Evolutionary conservation across 2,888 invertebrate species (phyloP), one percentile per base, ranked within the genome.

Genomic region (Resseliella maxima): DNA sequence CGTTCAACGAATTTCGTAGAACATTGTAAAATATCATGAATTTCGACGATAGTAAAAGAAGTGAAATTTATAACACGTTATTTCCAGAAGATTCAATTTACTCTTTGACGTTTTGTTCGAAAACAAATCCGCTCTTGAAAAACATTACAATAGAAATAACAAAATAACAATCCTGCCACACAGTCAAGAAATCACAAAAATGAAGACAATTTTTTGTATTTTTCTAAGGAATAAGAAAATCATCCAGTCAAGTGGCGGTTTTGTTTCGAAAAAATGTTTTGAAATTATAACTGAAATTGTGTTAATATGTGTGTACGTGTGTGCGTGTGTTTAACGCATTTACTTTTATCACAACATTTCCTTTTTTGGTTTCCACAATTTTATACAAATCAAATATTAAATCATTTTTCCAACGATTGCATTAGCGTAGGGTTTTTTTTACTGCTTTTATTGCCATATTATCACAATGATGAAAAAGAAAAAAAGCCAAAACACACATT

Each of bases 351-450:
- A 8, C 31, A 31, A n/a, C n/a, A n/a, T n/a, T n/a, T n/a, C n/a
- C n/a, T n/a, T n/a, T n/a, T n/a, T n/a, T n/a, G n/a, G n/a, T n/a
- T n/a, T n/a, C n/a, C 12, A 12, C 72, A 72, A 6, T 31, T 50
- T 18, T 35, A 31, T 31, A 72, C 72, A 72, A 72, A 72, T 31
- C 72, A 27, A 72, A 72, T 72, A 72, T 72, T 72, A 72, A 72
- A 31, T 72, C 72, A 72, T 72, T 72, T 72, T 31, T 18, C 0
- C 31, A 72, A 72, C 15, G 72, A 31, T 31, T 15, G 72, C 72
- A 31, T 72, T 72, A 35, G 31, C 72, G 72, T 72, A 35, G 72
- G 72, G 59, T 24, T 8, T n/a, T n/a, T 72, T 12, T 21, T 35
- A 12, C 15, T n/a, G n/a, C n/a, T n/a, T 72, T 72, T 72, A 35